Evolutionary conservation across 2,888 invertebrate species (phyloP).

Genomic region (Argyresthia goedartella): DNA sequence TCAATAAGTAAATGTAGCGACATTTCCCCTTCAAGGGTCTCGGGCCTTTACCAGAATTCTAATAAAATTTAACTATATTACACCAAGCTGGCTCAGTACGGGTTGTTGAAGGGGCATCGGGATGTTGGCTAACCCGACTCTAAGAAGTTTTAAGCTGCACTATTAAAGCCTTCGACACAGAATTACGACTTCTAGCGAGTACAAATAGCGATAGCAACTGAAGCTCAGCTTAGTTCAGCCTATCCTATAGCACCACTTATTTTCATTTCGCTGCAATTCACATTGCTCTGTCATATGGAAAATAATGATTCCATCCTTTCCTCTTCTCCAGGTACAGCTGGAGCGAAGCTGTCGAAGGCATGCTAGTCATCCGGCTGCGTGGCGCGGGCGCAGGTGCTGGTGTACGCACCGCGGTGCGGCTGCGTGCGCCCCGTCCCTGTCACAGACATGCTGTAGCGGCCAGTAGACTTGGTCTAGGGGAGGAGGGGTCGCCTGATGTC

Average conservation of each 20-base stretch:
- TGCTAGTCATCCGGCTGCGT: constrained; percentile 54
- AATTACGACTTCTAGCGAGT: too few relatives aligned
- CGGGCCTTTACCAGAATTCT: too few relatives aligned
- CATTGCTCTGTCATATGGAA: too few relatives aligned
- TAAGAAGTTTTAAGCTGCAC: too few relatives aligned
- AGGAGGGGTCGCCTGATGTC: constrained; percentile 31
- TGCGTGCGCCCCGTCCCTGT: constrained; percentile 34
- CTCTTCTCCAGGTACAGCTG: constrained; percentile 44
- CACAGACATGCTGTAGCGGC: constrained; percentile 52
- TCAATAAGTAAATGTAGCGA: not conserved
- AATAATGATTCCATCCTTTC: too few relatives aligned
- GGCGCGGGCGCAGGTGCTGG: constrained; percentile 25
- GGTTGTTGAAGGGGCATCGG: not conserved
- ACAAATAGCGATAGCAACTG: too few relatives aligned
- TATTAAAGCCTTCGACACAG: too few relatives aligned
- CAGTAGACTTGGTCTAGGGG: constrained; percentile 31
- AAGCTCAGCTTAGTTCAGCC: too few relatives aligned
- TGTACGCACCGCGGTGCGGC: constrained; percentile 13
- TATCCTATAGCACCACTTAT: too few relatives aligned
- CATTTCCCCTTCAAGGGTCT: too few relatives aligned
- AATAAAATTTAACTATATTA: too few relatives aligned
- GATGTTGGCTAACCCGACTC: not conserved
- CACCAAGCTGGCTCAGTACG: not conserved
- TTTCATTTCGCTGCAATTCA: too few relatives aligned
- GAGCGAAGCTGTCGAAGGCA: constrained; percentile 63